Base-by-base conservation (phyloP, 2,888 invertebrate species). In the Leptopilina drosophilae region DNA sequence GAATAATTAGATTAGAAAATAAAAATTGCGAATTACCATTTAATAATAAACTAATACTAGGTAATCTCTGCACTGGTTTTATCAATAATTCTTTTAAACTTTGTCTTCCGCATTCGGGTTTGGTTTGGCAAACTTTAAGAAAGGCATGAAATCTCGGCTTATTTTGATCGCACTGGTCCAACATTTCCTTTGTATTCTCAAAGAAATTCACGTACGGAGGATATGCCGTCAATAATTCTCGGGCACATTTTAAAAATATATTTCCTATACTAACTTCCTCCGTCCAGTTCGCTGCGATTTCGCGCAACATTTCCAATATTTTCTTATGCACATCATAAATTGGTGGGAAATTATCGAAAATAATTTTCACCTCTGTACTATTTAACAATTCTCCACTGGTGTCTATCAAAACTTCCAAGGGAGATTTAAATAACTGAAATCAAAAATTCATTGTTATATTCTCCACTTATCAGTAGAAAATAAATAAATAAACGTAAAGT, bases 171-270 rank as follows among this genome's bases (percentile, higher is more conserved):
- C 98, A 98, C 90, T 96, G 95, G 88, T 95, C 94, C 90, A 99
- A 94, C 93, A 97, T 97, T 90, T 98, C 97, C 92, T 98, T 98
- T 92, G 98, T 98, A 92, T 97, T 97, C 92, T 99, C 99, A 92
- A 98, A 99, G 93, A 97, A 99, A 93, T 99, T 99, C 78, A 99
- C 97, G 93, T 98, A 99, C 26, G 98, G 98, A 82, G 99, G 99
- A 93, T 99, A 99, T 1, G 98, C 97, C 92, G 97, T 98, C 85
- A 96, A 94, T 90, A 99, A 94, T 89, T 97, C 97, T 78, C 96
- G 95, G 77, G 97, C 96, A 93, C 97, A 97, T 91, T 96, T 95
- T 77, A 97, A 93, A 91, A 98, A 96, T 86, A 98, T 95, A 89
- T 96, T 95, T 8, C 98, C 99, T 90, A 98, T 96, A 87, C 95